Percentiles rank a stretch among this genome's conserved stretches.
phyloP scores from a whole-genome alignment of 2,888 invertebrate species.

The Phyllotreta cruciferae region DNA sequence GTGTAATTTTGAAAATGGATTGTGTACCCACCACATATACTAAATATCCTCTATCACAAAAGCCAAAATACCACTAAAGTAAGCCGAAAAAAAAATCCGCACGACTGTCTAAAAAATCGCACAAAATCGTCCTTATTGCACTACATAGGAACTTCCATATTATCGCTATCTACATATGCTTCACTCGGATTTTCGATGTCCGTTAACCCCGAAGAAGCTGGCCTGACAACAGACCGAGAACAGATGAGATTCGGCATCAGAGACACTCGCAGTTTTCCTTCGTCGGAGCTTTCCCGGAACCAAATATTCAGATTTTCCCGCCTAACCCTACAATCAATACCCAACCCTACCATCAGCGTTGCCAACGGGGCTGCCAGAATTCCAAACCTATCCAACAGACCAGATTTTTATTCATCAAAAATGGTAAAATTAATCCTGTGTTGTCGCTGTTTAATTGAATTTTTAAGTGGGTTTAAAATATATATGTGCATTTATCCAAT shows the following conservation, averaged over 20 bases:
- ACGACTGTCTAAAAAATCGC: not conserved
- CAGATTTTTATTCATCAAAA: no score
- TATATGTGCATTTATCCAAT: no score
- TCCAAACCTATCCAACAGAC: no score
- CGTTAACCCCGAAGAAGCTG: slow-evolving; percentile 2
- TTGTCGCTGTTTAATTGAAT: no score
- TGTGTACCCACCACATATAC: slow-evolving; percentile 28
- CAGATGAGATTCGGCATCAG: slow-evolving; percentile 36
- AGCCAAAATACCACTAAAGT: slow-evolving; percentile 14
- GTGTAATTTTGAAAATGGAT: no score
- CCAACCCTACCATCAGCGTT: slow-evolving; percentile 42
- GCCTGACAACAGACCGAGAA: slow-evolving; percentile 32
- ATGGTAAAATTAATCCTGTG: no score
- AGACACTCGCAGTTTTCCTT: slow-evolving; percentile 41
- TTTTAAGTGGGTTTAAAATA: no score
- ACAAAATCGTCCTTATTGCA: not conserved
- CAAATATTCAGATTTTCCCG: slow-evolving; percentile 55
- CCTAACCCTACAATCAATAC: slow-evolving; percentile 52
- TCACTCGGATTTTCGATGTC: slow-evolving; percentile 1
- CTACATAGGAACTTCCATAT: slow-evolving; percentile 4
- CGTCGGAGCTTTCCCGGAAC: slow-evolving; percentile 49
- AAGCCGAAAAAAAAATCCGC: not conserved
- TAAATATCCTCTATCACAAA: slow-evolving; percentile 23
- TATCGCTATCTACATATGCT: not conserved
- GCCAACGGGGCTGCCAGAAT: not conserved